Conservation (phyloP, 2,113 vertebrate species). For the Notechis scutatus region DNA sequence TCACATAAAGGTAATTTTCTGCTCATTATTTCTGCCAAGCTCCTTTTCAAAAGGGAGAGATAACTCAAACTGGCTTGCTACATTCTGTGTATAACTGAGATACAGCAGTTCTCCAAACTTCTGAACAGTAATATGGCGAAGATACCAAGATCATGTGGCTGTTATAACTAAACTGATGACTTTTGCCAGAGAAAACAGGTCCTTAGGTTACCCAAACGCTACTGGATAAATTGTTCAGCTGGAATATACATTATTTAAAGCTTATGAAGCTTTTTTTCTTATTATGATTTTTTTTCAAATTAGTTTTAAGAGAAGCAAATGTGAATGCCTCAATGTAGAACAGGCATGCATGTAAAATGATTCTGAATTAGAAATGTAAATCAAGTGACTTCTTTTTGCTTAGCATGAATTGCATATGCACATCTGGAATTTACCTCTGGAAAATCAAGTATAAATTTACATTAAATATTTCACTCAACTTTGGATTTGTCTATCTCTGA, state of each 20-base stretch:
- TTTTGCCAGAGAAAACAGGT: conserved; percentile 8
- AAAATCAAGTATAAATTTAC: not conserved
- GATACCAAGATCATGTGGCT: not conserved
- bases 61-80: not conserved
- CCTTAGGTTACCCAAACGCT: not conserved
- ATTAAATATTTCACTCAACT: not conserved
- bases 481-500: not conserved
- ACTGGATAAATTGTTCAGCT: not conserved
- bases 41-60: not conserved
- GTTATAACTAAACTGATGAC: not conserved
- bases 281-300: not conserved
- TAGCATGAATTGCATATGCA: not conserved
- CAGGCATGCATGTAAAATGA: not conserved
- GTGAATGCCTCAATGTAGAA: not conserved
- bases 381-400: not conserved
- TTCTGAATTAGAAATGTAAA: not conserved
- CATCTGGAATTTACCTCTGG: not conserved
- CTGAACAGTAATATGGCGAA: not conserved
- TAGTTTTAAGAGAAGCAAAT: not conserved
- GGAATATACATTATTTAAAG: not conserved
- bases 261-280: not conserved
- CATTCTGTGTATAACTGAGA: not conserved
- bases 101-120: not conserved
- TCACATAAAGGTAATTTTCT: conserved; percentile 29
- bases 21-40: conserved; percentile 17